Evolutionary conservation across 2,888 invertebrate species (phyloP).

Genomic region (Rhopalosiphum nymphaeae): DNA sequence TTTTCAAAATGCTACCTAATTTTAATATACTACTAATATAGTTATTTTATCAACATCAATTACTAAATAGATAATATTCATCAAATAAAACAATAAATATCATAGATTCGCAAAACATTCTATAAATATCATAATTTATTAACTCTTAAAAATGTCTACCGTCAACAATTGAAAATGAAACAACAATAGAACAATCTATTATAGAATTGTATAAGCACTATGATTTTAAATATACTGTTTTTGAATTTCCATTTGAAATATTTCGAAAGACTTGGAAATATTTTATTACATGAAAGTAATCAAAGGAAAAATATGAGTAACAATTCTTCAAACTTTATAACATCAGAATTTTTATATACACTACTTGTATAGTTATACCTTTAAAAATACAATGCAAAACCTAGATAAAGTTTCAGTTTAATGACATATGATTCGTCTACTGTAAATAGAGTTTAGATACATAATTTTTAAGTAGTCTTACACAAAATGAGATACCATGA

Average conservation of each 20-base stretch:
- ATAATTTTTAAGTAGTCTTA: slow-evolving; percentile 51
- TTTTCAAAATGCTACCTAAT: too few relatives aligned
- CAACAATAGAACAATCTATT: not conserved
- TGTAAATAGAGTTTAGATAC: slow-evolving; percentile 11
- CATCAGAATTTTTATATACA: not conserved
- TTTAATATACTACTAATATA: too few relatives aligned
- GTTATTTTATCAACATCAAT: too few relatives aligned
- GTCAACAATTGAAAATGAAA: not conserved
- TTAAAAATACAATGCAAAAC: not conserved
- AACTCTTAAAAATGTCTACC: not conserved
- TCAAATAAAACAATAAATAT: too few relatives aligned
- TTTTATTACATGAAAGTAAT: not conserved
- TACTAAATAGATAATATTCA: too few relatives aligned
- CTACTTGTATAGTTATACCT: not conserved
- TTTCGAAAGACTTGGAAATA: not conserved
- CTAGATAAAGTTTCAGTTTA: slow-evolving; percentile 32
- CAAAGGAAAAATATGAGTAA: not conserved
- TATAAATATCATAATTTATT: not conserved
- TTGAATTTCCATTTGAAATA: not conserved
- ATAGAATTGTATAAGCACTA: not conserved
- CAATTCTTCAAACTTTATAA: not conserved
- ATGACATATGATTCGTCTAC: slow-evolving; percentile 22
- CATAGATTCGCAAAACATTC: too few relatives aligned
- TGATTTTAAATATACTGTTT: not conserved
- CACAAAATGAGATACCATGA: slow-evolving; percentile 36